A percentile compares a stretch with the other conserved stretches of the same genome.
Evolutionary conservation across 2,888 invertebrate species (phyloP).

Genomic region (Drosophila bunnanda): DNA sequence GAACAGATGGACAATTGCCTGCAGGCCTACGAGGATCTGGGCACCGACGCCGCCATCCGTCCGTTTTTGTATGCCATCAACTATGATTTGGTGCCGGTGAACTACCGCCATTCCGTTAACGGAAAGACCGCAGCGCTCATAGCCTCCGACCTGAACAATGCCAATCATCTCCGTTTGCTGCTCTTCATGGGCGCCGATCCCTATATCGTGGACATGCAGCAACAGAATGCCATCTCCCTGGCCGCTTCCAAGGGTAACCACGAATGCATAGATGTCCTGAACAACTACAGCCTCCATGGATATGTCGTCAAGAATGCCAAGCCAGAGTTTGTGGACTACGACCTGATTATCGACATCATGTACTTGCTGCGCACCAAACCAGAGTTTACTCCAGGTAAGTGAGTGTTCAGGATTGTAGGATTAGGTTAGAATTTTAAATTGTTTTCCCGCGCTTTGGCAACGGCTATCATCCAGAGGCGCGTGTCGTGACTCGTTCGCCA

Average conservation of each 20-base stretch:
- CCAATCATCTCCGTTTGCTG: slow-evolving; percentile 54
- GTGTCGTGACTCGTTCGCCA: neutral
- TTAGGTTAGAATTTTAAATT: slow-evolving; percentile 4
- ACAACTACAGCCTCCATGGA: slow-evolving; percentile 45
- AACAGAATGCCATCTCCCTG: slow-evolving; percentile 52
- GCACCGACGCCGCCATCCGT: slow-evolving; percentile 53
- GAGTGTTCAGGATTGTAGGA: neutral
- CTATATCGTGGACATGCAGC: slow-evolving; percentile 40
- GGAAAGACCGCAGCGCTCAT: slow-evolving; percentile 65
- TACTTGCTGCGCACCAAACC: slow-evolving; percentile 49
- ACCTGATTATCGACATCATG: slow-evolving; percentile 58
- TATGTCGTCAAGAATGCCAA: slow-evolving; percentile 41
- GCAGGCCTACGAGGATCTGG: slow-evolving; percentile 58
- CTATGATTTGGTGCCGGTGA: slow-evolving; percentile 59
- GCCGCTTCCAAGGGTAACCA: slow-evolving; percentile 42
- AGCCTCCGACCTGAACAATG: slow-evolving; percentile 54
- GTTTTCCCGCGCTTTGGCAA: neutral
- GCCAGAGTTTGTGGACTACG: slow-evolving; percentile 58
- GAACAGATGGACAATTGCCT: slow-evolving; percentile 60
- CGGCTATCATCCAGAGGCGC: neutral
- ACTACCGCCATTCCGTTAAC: slow-evolving; percentile 61
- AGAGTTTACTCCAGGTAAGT: slow-evolving; percentile 50
- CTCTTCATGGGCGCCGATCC: slow-evolving; percentile 68
- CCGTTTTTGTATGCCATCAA: slow-evolving; percentile 59
- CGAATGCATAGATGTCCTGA: slow-evolving; percentile 58